Conservation (phyloP, 2,888 invertebrate species). For the Lapara coniferarum region DNA sequence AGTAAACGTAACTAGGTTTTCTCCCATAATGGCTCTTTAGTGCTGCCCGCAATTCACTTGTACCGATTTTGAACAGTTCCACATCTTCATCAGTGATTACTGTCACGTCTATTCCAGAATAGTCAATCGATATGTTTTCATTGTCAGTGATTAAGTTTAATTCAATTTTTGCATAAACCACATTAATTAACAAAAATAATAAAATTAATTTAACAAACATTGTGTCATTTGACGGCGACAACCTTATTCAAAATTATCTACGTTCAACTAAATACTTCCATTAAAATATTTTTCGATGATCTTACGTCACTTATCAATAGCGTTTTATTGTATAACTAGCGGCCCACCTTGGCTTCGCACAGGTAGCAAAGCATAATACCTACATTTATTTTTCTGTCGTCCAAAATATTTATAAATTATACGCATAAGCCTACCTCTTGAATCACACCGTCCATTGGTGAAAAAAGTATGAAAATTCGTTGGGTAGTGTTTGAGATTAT, state of each 20-base stretch:
- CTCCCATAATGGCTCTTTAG: slow-evolving; percentile 52
- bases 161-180: slow-evolving; percentile 51
- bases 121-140: slow-evolving; percentile 45
- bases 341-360: too few species aligned
- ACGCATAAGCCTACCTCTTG: too few species aligned
- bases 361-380: too few species aligned
- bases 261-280: not conserved
- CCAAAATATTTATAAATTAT: too few species aligned
- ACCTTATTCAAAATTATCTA: not conserved
- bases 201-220: slow-evolving; percentile 34
- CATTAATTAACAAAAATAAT: slow-evolving; percentile 27
- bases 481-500: too few species aligned
- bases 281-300: not conserved
- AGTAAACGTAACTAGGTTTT: slow-evolving; percentile 53
- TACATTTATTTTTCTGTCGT: too few species aligned
- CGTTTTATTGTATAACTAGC: too few species aligned
- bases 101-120: slow-evolving; percentile 54
- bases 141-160: slow-evolving; percentile 48
- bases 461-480: too few species aligned
- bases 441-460: too few species aligned
- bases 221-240: not conserved
- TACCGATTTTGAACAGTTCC: slow-evolving; percentile 52
- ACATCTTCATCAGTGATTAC: slow-evolving; percentile 54
- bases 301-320: not conserved
- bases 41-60: slow-evolving; percentile 49